Evolutionary conservation across 2,797 vertebrate species (phyloP).

Genomic region (Lates japonicus): DNA sequence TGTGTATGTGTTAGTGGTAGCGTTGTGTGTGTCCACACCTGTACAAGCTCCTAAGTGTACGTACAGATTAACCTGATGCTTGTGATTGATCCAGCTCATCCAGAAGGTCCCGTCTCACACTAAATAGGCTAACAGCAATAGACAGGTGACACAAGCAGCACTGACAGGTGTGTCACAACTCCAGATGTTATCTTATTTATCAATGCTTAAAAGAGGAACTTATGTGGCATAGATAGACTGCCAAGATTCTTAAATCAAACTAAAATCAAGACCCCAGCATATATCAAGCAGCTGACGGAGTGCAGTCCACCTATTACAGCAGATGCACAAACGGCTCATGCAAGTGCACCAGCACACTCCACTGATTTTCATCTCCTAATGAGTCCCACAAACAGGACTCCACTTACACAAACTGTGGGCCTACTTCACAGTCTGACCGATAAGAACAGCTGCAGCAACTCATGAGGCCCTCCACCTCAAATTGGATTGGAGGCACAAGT

Average conservation of each 20-base stretch:
- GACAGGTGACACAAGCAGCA: slow-evolving; percentile 62
- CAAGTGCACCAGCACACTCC: background rate
- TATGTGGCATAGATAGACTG: background rate
- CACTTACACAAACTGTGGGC: slow-evolving; percentile 39
- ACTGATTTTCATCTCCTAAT: slow-evolving; percentile 26
- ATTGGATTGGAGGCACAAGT: slow-evolving; percentile 69
- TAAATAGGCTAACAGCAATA: slow-evolving; percentile 65
- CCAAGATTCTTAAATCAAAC: background rate
- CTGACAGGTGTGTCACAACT: slow-evolving; percentile 22
- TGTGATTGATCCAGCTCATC: slow-evolving; percentile 68
- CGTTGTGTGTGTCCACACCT: slow-evolving; percentile 30
- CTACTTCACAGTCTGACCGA: slow-evolving; percentile 31
- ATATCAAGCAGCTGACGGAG: background rate
- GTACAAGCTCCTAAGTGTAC: slow-evolving; percentile 48
- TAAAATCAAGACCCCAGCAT: slow-evolving; percentile 3
- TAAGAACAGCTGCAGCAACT: slow-evolving; percentile 39
- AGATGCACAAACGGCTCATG: slow-evolving; percentile 12
- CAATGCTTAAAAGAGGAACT: slow-evolving; percentile 27
- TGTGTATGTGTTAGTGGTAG: slow-evolving; percentile 6
- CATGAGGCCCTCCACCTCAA: slow-evolving; percentile 47
- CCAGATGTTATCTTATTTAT: slow-evolving; percentile 64
- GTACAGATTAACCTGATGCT: slow-evolving; percentile 68
- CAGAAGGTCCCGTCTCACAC: slow-evolving; percentile 51
- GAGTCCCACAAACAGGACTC: slow-evolving; percentile 39
- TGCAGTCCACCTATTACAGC: background rate